Base-by-base conservation (phyloP, 2,113 vertebrate species). In the Thamnophis sirtalis region DNA sequence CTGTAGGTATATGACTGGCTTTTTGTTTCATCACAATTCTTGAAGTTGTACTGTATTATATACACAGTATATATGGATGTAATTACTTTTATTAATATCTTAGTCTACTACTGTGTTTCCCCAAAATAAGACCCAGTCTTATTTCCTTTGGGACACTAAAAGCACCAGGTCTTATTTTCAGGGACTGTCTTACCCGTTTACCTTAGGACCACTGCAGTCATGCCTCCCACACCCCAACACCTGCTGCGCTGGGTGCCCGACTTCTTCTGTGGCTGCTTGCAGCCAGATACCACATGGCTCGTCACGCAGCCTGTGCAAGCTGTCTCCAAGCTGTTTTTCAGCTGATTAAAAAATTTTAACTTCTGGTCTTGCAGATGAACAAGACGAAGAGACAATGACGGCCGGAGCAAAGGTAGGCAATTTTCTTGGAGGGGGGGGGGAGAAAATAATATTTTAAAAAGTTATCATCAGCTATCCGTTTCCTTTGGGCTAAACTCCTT, bases 321-420 rank as follows among this genome's bases (percentile, higher is more conserved):
- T 97, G 99, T 21, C 19, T 55, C 54, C 19, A 55, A 55, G 55
- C 55, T 97, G 98, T 98, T 99, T 99, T 99, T 98, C 98, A 98
- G 98, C 99, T 99, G 99, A 99, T 99, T 99, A 99, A 99, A 99
- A 98, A 99, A 98, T 99, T 99, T 99, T 98, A 99, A 99, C 98
- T 99, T 99, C 98, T 97, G 94, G 97, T n/a, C n/a, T n/a, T n/a
- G n/a, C n/a, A n/a, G n/a, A n/a, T n/a, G n/a, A n/a, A n/a, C n/a
- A n/a, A n/a, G n/a, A n/a, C n/a, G n/a, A n/a, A n/a, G n/a, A n/a
- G n/a, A n/a, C n/a, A n/a, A n/a, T n/a, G n/a, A n/a, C n/a, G n/a
- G n/a, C n/a, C n/a, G n/a, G n/a, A n/a, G n/a, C n/a, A n/a, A n/a
- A n/a, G n/a, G n/a, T n/a, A n/a, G n/a, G n/a, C n/a, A n/a, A n/a